Conservation (phyloP, 2,888 invertebrate genomes). For the Drosophila ustulata region DNA sequence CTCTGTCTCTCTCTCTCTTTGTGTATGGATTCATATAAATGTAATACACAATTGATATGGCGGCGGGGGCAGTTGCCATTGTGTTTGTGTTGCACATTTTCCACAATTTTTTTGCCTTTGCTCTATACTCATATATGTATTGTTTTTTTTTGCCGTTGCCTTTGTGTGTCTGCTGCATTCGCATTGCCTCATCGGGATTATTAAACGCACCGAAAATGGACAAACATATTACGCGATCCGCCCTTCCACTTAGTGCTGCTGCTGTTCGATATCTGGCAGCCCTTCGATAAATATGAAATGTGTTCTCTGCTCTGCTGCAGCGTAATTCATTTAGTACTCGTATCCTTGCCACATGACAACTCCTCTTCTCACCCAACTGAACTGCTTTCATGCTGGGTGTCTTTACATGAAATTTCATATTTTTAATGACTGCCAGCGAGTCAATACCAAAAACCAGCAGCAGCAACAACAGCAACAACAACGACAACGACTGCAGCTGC, state of each 20-base stretch:
- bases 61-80: neutral
- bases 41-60: constrained; percentile 5
- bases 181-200: constrained; percentile 50
- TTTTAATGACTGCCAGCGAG: constrained; percentile 70
- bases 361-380: constrained; percentile 2
- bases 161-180: constrained; percentile 1
- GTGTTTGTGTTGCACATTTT: constrained; percentile 21
- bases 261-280: neutral
- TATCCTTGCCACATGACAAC: constrained; percentile 20
- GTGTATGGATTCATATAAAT: neutral
- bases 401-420: constrained; percentile 73
- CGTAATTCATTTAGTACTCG: constrained; percentile 68
- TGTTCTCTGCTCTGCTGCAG: constrained; percentile 26
- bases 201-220: constrained; percentile 45
- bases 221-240: constrained; percentile 42
- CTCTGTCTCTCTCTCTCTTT: neutral
- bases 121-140: neutral
- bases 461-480: constrained; percentile 24
- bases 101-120: neutral
- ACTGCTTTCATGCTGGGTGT: constrained; percentile 9
- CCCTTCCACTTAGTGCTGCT: neutral
- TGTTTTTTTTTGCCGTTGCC: neutral
- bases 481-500: constrained; percentile 16
- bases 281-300: constrained; percentile 31
- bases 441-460: constrained; percentile 47